Evolutionary conservation across 2,797 vertebrate genomes (phyloP), one percentile per base, ranked within the genome.

Genomic region (Atherinosoma microstoma): DNA sequence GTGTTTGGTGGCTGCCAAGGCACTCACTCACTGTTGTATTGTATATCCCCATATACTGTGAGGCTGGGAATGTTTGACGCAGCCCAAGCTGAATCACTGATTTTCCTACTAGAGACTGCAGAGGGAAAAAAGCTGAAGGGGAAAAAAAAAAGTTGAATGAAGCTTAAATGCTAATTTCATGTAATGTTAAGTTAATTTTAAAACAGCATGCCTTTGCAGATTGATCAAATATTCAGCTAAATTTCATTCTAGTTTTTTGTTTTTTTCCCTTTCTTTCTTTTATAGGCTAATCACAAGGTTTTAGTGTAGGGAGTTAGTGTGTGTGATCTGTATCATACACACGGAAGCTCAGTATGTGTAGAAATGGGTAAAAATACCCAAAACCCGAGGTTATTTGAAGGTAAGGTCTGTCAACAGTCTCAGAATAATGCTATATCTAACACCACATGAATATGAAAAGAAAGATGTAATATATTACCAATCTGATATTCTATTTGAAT

Each of bases 61-160:
- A 45, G 12, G 47, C n/a, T 77, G 56, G 75, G 78, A 87, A 80
- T 83, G 75, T 73, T 78, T 76, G 79, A 75, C 2, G 6, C 20
- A 2, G 10, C 35, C 77, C 84, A 63, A 82, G 78, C 69, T 70
- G 66, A 85, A 76, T 86, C 76, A 84, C 78, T 32, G 13, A 42
- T 51, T 76, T 77, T 78, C 45, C 59, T 32, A 36, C 27, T n/a
- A 67, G 68, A 65, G 51, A 70, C 4, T 51, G 18, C 6, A 45
- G 42, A 6, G 16, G 6, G 42, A 18, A 8, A 45, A 20, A 0
- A 20, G 16, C 18, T 20, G 42, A 45, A 45, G 16, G 16, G 16
- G 38, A 3, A 15, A 40, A 4, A 40, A 4, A 4, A 13, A 15
- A 27, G 24, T 13, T 13, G 2, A 45, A 20, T 20, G 42, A 20